Evolutionary conservation across 1,140 invertebrate species (phyloP).

Genomic region (Lithobius niger): DNA sequence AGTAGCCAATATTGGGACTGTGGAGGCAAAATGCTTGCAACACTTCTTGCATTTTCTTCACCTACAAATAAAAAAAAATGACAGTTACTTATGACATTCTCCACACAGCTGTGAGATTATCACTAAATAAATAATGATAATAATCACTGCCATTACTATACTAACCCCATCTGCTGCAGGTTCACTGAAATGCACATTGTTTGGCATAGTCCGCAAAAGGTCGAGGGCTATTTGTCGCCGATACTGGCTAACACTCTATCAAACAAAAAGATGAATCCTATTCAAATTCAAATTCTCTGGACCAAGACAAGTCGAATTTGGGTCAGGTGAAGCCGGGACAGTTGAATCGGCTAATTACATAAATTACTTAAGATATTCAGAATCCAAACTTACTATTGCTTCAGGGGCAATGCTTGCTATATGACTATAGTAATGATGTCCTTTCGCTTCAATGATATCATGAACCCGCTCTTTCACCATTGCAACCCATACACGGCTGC

Average conservation of each 20-base stretch:
- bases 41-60: conserved; percentile 36
- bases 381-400: conserved; percentile 28
- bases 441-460: conserved; percentile 35
- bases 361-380: not conserved
- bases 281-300: not conserved
- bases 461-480: conserved; percentile 33
- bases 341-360: not conserved
- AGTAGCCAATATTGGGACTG: conserved; percentile 37
- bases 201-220: conserved; percentile 39
- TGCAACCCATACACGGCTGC: conserved; percentile 34
- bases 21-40: conserved; percentile 39
- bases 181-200: conserved; percentile 35
- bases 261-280: not conserved
- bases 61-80: conserved; percentile 22
- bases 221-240: conserved; percentile 39
- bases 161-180: conserved; percentile 4
- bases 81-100: not conserved
- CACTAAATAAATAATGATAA: not conserved
- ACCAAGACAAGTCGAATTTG: not conserved
- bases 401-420: conserved; percentile 34
- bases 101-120: not conserved
- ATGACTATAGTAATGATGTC: conserved; percentile 37
- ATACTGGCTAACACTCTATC: conserved; percentile 32
- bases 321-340: not conserved
- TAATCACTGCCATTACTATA: not conserved